A percentile compares a stretch with the other conserved stretches of the same genome.
Conservation (phyloP, 2,113 vertebrate species). For the Syngnathus typhle region DNA sequence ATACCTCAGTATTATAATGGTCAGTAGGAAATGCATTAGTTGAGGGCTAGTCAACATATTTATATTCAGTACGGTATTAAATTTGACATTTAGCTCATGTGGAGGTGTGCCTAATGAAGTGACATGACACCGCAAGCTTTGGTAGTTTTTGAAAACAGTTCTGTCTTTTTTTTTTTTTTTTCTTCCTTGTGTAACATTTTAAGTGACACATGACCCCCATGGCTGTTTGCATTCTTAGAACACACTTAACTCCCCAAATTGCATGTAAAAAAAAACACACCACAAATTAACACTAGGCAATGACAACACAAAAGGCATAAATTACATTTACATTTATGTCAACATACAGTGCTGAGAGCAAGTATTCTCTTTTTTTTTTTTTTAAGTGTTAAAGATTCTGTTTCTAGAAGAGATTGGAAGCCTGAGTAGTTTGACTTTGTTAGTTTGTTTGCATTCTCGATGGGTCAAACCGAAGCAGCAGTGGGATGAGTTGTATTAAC, state of each 20-base stretch:
- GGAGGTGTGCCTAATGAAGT: not conserved
- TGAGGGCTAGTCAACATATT: not conserved
- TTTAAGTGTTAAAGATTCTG: too few species aligned
- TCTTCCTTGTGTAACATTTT: not conserved
- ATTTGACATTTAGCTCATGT: not conserved
- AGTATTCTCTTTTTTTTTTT: too few species aligned
- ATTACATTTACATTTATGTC: not conserved
- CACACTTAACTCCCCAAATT: not conserved
- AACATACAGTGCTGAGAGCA: too few species aligned
- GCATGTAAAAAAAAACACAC: not conserved
- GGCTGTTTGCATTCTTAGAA: not conserved
- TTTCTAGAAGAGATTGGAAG: not conserved
- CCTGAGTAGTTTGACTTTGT: not conserved
- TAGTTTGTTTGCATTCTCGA: not conserved
- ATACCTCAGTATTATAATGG: not conserved
- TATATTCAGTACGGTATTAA: not conserved
- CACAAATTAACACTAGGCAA: not conserved
- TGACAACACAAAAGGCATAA: too few species aligned
- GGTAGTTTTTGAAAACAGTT: not conserved
- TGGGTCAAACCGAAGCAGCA: too few species aligned
- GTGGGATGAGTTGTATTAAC: too few species aligned
- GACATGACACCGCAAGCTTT: not conserved
- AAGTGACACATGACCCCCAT: not conserved
- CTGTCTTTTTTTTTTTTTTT: not conserved
- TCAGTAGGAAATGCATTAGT: not conserved